Conservation (phyloP, 2,888 invertebrate species). For the Dasypolia templi region DNA sequence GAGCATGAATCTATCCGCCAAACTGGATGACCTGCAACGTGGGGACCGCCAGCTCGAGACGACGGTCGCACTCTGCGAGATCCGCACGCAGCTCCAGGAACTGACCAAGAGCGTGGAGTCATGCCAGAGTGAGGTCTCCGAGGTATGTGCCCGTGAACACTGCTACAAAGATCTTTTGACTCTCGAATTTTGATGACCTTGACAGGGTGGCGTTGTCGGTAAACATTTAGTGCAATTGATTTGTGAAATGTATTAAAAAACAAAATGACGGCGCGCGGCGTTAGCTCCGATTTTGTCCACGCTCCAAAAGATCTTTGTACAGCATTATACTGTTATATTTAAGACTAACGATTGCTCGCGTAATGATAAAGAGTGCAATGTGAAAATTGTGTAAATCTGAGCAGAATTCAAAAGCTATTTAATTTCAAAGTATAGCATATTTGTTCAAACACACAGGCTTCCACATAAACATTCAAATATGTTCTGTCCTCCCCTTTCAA, state of each 20-base stretch:
- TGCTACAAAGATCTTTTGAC: background rate
- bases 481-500: background rate
- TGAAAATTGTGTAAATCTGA: constrained; percentile 6
- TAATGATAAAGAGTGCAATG: constrained; percentile 46
- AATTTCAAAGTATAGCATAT: background rate
- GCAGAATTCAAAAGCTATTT: constrained; percentile 19
- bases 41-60: constrained; percentile 97
- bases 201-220: no score
- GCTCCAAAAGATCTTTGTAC: background rate
- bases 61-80: constrained; percentile 98
- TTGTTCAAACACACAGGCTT: background rate
- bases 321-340: background rate
- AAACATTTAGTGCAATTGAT: background rate
- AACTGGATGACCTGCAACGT: constrained; percentile 98
- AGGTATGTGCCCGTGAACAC: constrained; percentile 86
- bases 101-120: constrained; percentile 98
- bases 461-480: background rate
- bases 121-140: constrained; percentile 98
- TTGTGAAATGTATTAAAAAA: background rate
- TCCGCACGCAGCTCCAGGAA: constrained; percentile 97
- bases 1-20: constrained; percentile 98
- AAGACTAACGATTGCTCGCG: background rate
- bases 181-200: background rate
- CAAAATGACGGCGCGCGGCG: background rate
- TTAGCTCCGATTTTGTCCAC: background rate